Percentiles rank a stretch among this genome's conserved stretches.
These are phyloP conservation scores for Pharmacophagus antenor DNA, from an alignment of 2,888 invertebrate genomes.

Conservation along the genomic window DNA sequence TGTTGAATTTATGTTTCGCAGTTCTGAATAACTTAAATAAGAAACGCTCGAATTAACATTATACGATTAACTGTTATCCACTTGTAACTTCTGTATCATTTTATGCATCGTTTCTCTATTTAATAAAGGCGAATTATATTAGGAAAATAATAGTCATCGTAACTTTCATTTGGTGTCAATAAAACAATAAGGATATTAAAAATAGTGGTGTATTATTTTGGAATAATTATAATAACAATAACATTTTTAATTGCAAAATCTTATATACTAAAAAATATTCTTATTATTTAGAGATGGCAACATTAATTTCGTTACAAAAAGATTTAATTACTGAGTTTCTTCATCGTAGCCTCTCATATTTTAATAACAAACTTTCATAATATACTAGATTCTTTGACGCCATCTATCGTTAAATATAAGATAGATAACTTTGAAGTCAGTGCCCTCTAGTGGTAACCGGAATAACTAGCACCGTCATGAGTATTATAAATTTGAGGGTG, in stretches of 20 bases:
- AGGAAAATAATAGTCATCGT: constrained; percentile 41
- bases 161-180: neutral
- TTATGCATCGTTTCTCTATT: constrained; percentile 52
- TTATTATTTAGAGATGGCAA: constrained; percentile 16
- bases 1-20: neutral
- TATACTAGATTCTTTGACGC: constrained; percentile 35
- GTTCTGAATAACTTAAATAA: constrained; percentile 7
- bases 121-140: constrained; percentile 58
- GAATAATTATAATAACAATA: neutral
- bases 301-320: constrained; percentile 4
- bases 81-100: constrained; percentile 38
- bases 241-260: constrained; percentile 8
- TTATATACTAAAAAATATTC: constrained; percentile 18
- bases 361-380: neutral
- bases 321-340: neutral
- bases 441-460: constrained; percentile 69
- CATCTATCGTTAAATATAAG: constrained; percentile 44
- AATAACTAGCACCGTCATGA: constrained; percentile 51
- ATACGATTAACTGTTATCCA: constrained; percentile 22
- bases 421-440: constrained; percentile 21
- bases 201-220: constrained; percentile 16
- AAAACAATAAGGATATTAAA: neutral
- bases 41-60: neutral
- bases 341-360: neutral
- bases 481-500: constrained; percentile 68